These are phyloP conservation scores for Myotis daubentonii DNA, from an alignment of 2,797 vertebrate genomes.

Conservation along the genomic window DNA sequence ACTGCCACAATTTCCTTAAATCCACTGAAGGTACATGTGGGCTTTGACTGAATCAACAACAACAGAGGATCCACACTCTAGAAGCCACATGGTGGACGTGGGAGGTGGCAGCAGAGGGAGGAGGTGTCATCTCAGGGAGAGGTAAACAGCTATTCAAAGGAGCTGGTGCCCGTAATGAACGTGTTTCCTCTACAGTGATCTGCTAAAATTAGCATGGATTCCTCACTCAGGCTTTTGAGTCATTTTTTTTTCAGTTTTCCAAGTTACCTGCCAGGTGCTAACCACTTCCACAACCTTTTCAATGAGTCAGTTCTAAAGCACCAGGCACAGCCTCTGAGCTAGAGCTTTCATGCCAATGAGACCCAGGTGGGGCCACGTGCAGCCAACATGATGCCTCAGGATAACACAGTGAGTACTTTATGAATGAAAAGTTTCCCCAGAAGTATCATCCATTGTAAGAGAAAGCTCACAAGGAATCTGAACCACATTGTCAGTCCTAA, in stretches of 20 bases:
- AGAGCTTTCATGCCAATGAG: neutral
- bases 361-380: fast-evolving
- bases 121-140: neutral
- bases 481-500: neutral
- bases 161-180: neutral
- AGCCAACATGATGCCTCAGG: too few species aligned
- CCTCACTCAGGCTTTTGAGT: neutral
- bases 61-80: neutral
- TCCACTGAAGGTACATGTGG: neutral
- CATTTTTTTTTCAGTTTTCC: neutral
- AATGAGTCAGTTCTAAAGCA: neutral
- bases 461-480: neutral
- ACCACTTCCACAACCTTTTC: neutral
- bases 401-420: too few species aligned
- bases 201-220: neutral
- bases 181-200: neutral
- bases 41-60: neutral
- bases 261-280: neutral
- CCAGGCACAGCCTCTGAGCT: neutral
- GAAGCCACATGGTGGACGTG: neutral
- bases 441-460: neutral
- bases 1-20: neutral
- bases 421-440: neutral
- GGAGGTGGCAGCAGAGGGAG: fast-evolving
- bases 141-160: neutral